These are phyloP conservation scores for Enteromius unitaeniatus DNA, from an alignment of 2,797 vertebrate species.

Conservation along the genomic window DNA sequence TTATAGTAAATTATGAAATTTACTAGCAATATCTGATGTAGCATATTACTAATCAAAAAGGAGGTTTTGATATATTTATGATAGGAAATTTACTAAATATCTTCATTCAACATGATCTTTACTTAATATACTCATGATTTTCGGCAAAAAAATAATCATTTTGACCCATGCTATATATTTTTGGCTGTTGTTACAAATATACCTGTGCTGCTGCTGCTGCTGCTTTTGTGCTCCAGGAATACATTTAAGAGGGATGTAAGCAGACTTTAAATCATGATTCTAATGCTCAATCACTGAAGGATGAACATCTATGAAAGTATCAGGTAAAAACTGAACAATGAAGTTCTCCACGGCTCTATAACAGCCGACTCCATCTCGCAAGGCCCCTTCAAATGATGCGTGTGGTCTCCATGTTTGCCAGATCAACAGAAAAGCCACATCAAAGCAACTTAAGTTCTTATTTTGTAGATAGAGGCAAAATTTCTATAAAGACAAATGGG, in stretches of 20 bases:
- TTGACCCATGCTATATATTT: background rate
- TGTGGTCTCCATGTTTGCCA: conserved; percentile 1
- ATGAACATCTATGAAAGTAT: background rate
- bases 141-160: too few relatives aligned
- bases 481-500: conserved; percentile 17
- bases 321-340: background rate
- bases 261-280: background rate
- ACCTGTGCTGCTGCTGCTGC: too few relatives aligned
- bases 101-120: too few relatives aligned
- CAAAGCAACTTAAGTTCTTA: background rate
- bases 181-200: background rate
- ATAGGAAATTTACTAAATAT: too few relatives aligned
- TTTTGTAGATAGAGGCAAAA: conserved; percentile 1
- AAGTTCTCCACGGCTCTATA: background rate
- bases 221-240: background rate
- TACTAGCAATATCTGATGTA: too few relatives aligned
- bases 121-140: too few relatives aligned
- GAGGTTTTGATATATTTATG: too few relatives aligned
- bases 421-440: conserved; percentile 20
- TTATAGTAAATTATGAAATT: too few relatives aligned
- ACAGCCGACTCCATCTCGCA: background rate
- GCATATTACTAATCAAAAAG: too few relatives aligned
- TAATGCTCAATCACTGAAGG: background rate
- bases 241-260: background rate
- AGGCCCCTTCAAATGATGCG: background rate